These are phyloP conservation scores for Loriculus beryllinus DNA, from an alignment of 2,797 vertebrate genomes.

Conservation along the genomic window DNA sequence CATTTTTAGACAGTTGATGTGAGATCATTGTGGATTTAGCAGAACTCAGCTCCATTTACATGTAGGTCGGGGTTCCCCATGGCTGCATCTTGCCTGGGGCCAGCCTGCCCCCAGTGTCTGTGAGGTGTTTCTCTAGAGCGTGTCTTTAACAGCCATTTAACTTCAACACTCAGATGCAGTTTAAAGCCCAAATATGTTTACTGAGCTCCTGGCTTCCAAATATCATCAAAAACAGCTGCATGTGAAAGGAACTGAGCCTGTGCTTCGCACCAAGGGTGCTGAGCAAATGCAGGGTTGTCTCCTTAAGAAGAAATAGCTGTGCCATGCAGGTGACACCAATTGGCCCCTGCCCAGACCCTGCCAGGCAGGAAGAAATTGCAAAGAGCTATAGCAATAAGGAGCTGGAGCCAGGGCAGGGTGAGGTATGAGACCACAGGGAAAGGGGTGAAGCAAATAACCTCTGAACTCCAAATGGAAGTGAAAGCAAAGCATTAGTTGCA, in stretches of 20 bases:
- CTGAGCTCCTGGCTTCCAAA: neutral
- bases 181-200: neutral
- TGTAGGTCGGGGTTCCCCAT: fast-evolving
- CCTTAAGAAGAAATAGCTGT: neutral
- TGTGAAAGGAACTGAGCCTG: neutral
- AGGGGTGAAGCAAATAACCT: neutral
- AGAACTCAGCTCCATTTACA: fast-evolving
- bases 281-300: neutral
- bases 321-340: neutral
- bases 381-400: neutral
- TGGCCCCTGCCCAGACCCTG: neutral
- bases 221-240: neutral
- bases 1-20: neutral
- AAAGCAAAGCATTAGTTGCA: neutral
- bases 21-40: neutral
- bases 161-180: neutral
- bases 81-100: neutral
- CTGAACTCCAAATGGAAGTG: neutral
- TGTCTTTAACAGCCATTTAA: neutral
- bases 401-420: fast-evolving
- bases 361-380: neutral
- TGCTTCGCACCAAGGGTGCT: neutral
- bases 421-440: neutral
- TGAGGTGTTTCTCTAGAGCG: neutral
- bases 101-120: neutral